Conservation (phyloP, 1,140 invertebrate genomes). For the Drosophila arawakana region DNA sequence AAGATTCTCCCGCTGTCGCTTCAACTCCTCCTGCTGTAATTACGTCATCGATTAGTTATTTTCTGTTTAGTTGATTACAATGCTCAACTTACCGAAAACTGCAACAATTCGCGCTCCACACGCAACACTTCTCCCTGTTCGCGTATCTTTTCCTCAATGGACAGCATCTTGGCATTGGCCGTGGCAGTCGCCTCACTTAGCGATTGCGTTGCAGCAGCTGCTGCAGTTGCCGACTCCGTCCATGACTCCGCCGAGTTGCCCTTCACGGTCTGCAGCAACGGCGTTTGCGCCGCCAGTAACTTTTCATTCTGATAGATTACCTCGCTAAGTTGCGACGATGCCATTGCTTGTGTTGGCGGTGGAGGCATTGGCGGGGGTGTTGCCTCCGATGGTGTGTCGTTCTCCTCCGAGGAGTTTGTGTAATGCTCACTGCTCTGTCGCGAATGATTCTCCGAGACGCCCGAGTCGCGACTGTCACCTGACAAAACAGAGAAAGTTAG, state of each 20-base stretch:
- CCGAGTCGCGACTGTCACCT: constrained; percentile 90
- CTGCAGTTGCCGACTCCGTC: constrained; percentile 88
- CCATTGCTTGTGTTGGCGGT: constrained; percentile 73
- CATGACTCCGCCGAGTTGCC: constrained; percentile 81
- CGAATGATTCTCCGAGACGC: constrained; percentile 90
- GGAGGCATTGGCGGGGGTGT: constrained; percentile 56
- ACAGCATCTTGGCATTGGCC: constrained; percentile 84
- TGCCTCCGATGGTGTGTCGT: constrained; percentile 78
- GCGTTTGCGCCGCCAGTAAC: constrained; percentile 67
- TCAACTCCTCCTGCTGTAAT: constrained; percentile 91
- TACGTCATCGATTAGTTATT: not conserved
- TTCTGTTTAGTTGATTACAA: not conserved
- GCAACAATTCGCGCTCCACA: constrained; percentile 90
- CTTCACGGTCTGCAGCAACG: constrained; percentile 75
- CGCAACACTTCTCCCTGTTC: constrained; percentile 89
- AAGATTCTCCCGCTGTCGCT: constrained; percentile 89
- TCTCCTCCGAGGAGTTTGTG: constrained; percentile 80
- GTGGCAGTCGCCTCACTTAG: constrained; percentile 86
- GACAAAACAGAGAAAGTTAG: not conserved
- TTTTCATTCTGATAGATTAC: constrained; percentile 86
- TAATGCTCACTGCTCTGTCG: constrained; percentile 90
- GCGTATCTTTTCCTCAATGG: constrained; percentile 86
- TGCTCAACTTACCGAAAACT: constrained; percentile 82
- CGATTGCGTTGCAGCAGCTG: constrained; percentile 87
- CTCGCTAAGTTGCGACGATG: constrained; percentile 84